Evolutionary conservation across 2,113 vertebrate genomes (phyloP), one percentile per base, ranked within the genome.

Genomic region (Dipodomys spectabilis): DNA sequence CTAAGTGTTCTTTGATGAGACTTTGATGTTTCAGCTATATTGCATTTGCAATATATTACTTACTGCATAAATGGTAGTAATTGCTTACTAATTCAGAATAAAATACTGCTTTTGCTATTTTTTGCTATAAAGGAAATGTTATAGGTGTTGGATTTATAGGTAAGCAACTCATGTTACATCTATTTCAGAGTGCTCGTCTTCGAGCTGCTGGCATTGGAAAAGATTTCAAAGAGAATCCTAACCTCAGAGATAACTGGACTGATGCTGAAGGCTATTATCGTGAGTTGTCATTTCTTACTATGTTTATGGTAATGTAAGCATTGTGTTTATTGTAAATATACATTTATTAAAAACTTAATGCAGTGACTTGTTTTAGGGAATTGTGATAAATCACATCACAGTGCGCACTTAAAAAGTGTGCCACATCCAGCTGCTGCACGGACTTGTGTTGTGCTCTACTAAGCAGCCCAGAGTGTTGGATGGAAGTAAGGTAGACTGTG

Each of bases 201-300:
- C 98, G 99, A 96, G 99, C 99, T 95, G 99, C 99, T 89, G 99
- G 99, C 27, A 98, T 99, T 75, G 99, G 99, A 89, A 99, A 99
- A 97, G 99, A 99, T 98, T 99, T 99, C 98, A 99, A 99, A 96
- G 99, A 99, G 97, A 99, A 99, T 97, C 99, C 99, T 88, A 99
- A 99, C 96, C 99, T 99, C 97, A 99, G 99, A 98, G 99, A 99
- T 97, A 99, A 99, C 97, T 99, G 99, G 99, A 99, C 99, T 0
- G 99, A 99, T 93, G 99, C 99, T 27, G 99, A 99, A 97, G 99
- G 99, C 90, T 99, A 99, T 98, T 99, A 99, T 90, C 98, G 99
- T 99, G 98, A 98, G 99, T 98, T 6, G 65, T 74, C 79, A 7
- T 49, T 78, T 86, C 49, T 67, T n/a, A 57, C 53, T 57, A 57